Evolutionary conservation across 2,797 vertebrate species (phyloP), one percentile per base, ranked within the genome.

Genomic region (Malurus splendens): DNA sequence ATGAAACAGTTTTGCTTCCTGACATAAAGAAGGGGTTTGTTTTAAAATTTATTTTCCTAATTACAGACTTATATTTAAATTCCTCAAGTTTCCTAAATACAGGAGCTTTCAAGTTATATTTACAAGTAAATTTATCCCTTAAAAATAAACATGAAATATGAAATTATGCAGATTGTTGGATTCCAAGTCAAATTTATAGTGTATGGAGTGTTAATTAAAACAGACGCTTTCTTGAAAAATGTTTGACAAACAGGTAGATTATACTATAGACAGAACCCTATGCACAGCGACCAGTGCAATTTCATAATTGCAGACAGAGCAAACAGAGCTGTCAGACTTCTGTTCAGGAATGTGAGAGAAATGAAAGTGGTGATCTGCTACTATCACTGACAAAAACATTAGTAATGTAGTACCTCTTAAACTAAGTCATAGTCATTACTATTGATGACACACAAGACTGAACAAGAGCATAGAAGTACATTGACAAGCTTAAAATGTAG

Each of bases 391-490:
- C 28, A 72, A 75, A 83, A 78, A 4, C 18, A 44, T 68, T 32
- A 36, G 22, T 76, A 62, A 55, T 33, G 19, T 64, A 65, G 64
- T 27, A 42, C 9, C 14, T 72, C 20, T 81, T 81, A 73, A 75
- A 42, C 38, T 47, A 51, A 64, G 15, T 51, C 3, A 10, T 27
- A 41, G 48, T 57, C 61, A 27, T 44, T 65, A 16, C 20, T 51
- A 47, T 10, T 54, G 47, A 66, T 72, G n/a, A 60, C 14, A 32
- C 27, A 44, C 7, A 80, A 78, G 70, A 28, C 41, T 80, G 30
- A 78, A 19, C 7, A 75, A 54, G n/a, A 61, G 19, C 0, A 0
- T 17, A 23, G 18, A 47, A 51, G 7, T 42, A 47, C 22, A 22
- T 4, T 66, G 33, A 47, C 14, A 60, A 47, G 55, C 12, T 54